These are phyloP conservation scores for Thymelicus sylvestris DNA, from an alignment of 2,888 invertebrate species.

Conservation along the genomic window DNA sequence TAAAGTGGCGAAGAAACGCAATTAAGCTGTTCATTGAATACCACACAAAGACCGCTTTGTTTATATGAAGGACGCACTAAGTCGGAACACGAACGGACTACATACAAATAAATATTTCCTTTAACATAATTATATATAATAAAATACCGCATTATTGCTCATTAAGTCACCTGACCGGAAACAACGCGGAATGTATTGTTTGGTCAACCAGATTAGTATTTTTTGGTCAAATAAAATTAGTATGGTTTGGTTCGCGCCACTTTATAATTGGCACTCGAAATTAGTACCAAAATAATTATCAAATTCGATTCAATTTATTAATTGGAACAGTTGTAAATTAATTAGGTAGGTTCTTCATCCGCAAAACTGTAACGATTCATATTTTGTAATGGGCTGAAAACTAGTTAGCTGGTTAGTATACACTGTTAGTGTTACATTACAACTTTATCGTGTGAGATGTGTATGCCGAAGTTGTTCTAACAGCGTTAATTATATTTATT, in stretches of 20 bases:
- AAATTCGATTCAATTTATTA: no score
- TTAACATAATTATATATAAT: slow-evolving; percentile 32
- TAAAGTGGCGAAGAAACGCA: slow-evolving; percentile 67
- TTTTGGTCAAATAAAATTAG: slow-evolving; percentile 6
- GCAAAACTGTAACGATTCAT: no score
- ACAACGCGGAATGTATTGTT: slow-evolving; percentile 25
- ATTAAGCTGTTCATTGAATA: slow-evolving; percentile 79
- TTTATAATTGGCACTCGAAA: background rate
- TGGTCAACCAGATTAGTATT: slow-evolving; percentile 10
- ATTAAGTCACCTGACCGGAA: slow-evolving; percentile 12
- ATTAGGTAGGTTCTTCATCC: no score
- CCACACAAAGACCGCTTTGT: slow-evolving; percentile 69
- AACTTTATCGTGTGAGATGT: slow-evolving; percentile 15
- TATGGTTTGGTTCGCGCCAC: slow-evolving; percentile 1
- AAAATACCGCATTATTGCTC: slow-evolving; percentile 40
- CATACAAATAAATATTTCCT: slow-evolving; percentile 34
- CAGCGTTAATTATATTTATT: slow-evolving; percentile 67
- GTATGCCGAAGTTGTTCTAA: slow-evolving; percentile 37
- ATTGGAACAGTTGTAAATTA: no score
- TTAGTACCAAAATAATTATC: background rate
- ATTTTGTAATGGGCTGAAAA: no score
- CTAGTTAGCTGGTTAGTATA: no score
- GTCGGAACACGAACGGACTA: slow-evolving; percentile 58
- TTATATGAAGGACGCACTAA: slow-evolving; percentile 64
- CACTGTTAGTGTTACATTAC: no score